These are phyloP conservation scores for Oscarella lobularis DNA, from an alignment of 37 sponge, comb jelly and placozoan genomes.

Conservation along the genomic window DNA sequence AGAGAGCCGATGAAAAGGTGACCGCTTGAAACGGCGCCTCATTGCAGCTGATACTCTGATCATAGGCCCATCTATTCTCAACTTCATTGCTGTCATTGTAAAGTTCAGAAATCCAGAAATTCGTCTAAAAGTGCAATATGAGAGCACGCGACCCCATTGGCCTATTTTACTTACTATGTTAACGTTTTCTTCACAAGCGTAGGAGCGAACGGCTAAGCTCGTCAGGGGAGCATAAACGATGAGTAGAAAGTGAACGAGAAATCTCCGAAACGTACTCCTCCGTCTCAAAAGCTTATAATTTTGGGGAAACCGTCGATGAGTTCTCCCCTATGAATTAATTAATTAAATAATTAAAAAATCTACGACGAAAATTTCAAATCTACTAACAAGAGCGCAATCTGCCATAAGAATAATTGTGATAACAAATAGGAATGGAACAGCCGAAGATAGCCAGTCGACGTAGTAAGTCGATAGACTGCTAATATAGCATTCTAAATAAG, in stretches of 20 bases:
- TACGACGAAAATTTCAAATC: too few relatives aligned
- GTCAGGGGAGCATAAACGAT: constrained; percentile 2
- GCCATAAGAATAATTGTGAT: background rate
- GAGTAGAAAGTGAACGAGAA: background rate
- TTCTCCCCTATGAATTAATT: too few relatives aligned
- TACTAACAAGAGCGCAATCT: background rate
- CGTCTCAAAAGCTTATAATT: background rate
- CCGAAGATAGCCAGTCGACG: constrained; percentile 13
- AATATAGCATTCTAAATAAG: constrained; percentile 5
- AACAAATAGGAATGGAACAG: background rate
- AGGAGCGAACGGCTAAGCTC: background rate
- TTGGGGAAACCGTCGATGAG: too few relatives aligned
- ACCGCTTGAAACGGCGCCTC: background rate
- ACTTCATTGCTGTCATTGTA: too few relatives aligned
- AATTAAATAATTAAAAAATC: too few relatives aligned
- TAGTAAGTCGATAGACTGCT: constrained; percentile 38
- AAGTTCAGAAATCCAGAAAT: too few relatives aligned
- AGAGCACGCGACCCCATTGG: too few relatives aligned
- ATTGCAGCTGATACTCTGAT: too few relatives aligned
- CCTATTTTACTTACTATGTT: background rate
- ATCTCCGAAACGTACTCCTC: background rate
- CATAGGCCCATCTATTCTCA: too few relatives aligned
- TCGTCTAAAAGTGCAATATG: too few relatives aligned
- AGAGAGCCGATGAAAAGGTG: background rate
- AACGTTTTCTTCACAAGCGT: constrained; percentile 1